These are phyloP conservation scores for Tuta absoluta DNA, from an alignment of 2,888 invertebrate genomes.

Conservation along the genomic window DNA sequence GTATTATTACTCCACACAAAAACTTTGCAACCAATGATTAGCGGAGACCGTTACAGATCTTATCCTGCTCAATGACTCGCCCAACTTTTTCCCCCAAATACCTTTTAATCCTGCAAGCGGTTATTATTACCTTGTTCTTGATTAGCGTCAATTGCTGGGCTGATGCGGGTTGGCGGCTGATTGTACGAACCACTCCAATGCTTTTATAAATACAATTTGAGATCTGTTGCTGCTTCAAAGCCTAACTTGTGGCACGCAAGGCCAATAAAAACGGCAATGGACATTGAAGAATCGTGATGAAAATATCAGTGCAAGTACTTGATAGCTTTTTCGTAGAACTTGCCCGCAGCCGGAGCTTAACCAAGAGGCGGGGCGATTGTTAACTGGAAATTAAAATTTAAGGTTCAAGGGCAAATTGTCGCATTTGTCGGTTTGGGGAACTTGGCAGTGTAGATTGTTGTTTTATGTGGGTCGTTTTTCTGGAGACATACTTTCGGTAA, in stretches of 20 bases:
- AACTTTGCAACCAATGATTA: background rate
- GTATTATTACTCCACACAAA: background rate
- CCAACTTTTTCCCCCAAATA: background rate
- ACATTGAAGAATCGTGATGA: background rate
- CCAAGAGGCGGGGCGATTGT: conserved; percentile 21
- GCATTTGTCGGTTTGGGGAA: background rate
- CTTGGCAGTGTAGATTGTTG: background rate
- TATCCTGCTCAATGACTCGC: conserved; percentile 1
- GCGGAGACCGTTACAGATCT: conserved; percentile 9
- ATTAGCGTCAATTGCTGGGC: conserved; percentile 42
- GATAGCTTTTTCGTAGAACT: background rate
- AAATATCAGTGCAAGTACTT: background rate
- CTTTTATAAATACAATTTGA: background rate
- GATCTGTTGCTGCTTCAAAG: background rate
- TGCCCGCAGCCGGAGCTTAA: conserved; percentile 22
- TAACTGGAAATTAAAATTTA: conserved; percentile 30
- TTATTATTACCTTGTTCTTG: conserved; percentile 19
- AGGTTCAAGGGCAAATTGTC: conserved; percentile 31
- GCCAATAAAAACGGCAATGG: background rate
- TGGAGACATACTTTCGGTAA: too few species aligned
- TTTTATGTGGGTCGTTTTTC: too few species aligned
- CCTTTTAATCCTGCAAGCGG: background rate
- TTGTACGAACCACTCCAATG: conserved; percentile 16
- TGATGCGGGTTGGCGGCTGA: conserved; percentile 43
- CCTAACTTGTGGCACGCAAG: background rate